phyloP scores from a whole-genome alignment of 2,113 vertebrate genomes.

The Python bivittatus region DNA sequence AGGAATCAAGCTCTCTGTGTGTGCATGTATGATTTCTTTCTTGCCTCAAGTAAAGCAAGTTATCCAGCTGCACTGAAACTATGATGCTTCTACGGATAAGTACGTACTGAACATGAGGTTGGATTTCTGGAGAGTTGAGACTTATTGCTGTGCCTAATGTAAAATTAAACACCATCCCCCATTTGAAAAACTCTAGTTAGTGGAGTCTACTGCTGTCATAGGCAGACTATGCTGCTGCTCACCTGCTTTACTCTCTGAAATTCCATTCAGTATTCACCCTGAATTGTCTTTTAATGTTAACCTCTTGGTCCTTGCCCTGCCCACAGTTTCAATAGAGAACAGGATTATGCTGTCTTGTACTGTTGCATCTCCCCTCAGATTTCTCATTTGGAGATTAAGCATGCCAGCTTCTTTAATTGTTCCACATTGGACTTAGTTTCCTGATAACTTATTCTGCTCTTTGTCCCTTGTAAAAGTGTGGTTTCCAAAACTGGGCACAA shows the following conservation, averaged over 20 bases:
- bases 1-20: too few species aligned
- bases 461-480: neutral
- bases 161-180: neutral
- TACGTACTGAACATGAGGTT: neutral
- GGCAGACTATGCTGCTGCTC: neutral
- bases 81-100: neutral
- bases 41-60: neutral
- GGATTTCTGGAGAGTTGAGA: neutral
- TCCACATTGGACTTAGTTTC: neutral
- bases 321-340: neutral
- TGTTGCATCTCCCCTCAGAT: neutral
- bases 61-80: neutral
- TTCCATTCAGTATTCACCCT: neutral
- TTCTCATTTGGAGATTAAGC: neutral
- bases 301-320: neutral
- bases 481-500: neutral
- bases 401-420: neutral
- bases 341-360: neutral
- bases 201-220: neutral
- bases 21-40: too few species aligned
- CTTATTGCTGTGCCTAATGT: neutral
- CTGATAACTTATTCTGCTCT: neutral
- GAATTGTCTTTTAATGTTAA: neutral
- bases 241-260: neutral
- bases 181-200: neutral